Base-by-base conservation (phyloP, 2,797 vertebrate genomes). In the Tarsius wallacei region DNA sequence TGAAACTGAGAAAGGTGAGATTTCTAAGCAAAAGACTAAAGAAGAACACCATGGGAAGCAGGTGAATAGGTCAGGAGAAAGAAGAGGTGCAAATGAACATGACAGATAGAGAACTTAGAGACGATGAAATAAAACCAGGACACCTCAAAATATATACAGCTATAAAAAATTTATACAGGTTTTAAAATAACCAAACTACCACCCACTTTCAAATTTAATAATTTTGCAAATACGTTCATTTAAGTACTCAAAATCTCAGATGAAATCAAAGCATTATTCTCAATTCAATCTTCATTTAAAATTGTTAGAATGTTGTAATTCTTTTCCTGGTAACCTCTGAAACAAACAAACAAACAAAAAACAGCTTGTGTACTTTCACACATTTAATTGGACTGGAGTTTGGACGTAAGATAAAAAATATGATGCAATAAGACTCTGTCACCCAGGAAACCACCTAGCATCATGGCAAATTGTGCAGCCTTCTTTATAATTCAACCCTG, bases 381-480 rank as follows among this genome's bases (percentile, higher is more conserved):
- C 89, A 91, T 93, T 88, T 95, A 94, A 94, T 73, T 81, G 31
- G 78, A 87, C 36, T 91, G 33, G 49, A 84, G 33, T 55, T 70
- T 85, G 86, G 57, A 90, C 87, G 42, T 90, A 95, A 95, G 77
- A 97, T 68, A 90, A 97, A 95, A 17, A 86, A 94, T 51, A 85
- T 95, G 92, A 94, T 57, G 31, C 28, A 82, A 85, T 19, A 85
- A 84, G 77, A 80, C 24, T 70, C 84, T 85, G n/a, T 93, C 73
- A 93, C 94, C 83, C 78, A 94, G 94, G 83, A 97, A 94, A 93
- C 83, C 68, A 94, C 55, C 80, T 93, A 94, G 89, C 87, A 92
- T 61, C 63, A 73, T 71, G 68, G 83, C 77, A 91, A 91, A 91
- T 22, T 81, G 8, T 51, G 55, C 55, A 85, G n/a, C 64, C 31